Evolutionary conservation across 1,140 invertebrate genomes (phyloP).

Genomic region (Argopecten irradians): DNA sequence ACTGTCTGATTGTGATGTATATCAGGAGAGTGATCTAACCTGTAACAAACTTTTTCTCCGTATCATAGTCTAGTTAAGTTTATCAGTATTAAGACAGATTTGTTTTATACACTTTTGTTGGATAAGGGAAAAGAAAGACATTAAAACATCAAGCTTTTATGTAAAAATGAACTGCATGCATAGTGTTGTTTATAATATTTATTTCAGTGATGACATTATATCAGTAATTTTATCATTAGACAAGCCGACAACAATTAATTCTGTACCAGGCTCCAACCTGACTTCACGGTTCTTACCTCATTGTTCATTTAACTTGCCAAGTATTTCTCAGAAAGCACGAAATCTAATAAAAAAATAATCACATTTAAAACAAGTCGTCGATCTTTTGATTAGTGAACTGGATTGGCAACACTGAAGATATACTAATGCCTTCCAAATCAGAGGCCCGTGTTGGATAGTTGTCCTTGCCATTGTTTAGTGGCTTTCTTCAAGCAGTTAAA

Average conservation of each 20-base stretch:
- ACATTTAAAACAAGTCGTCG: not conserved
- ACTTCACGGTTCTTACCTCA: not conserved
- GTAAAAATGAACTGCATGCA: not conserved
- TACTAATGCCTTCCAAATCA: no score
- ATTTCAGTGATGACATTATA: not conserved
- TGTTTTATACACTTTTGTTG: not conserved
- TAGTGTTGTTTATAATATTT: not conserved
- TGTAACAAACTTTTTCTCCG: no score
- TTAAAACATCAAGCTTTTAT: not conserved
- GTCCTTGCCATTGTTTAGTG: no score
- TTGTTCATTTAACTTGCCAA: not conserved
- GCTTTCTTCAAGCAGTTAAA: no score
- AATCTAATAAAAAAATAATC: not conserved
- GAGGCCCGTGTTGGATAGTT: no score
- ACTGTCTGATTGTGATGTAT: no score
- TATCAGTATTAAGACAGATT: not conserved
- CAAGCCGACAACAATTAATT: not conserved
- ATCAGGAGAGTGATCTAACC: no score
- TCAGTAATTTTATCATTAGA: not conserved
- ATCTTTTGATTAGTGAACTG: no score
- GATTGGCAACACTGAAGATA: no score
- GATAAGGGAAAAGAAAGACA: not conserved
- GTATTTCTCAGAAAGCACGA: not conserved
- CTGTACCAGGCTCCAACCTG: not conserved
- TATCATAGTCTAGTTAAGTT: not conserved